phyloP scores from a whole-genome alignment of 2,113 vertebrate genomes.

The Megalops atlanticus region DNA sequence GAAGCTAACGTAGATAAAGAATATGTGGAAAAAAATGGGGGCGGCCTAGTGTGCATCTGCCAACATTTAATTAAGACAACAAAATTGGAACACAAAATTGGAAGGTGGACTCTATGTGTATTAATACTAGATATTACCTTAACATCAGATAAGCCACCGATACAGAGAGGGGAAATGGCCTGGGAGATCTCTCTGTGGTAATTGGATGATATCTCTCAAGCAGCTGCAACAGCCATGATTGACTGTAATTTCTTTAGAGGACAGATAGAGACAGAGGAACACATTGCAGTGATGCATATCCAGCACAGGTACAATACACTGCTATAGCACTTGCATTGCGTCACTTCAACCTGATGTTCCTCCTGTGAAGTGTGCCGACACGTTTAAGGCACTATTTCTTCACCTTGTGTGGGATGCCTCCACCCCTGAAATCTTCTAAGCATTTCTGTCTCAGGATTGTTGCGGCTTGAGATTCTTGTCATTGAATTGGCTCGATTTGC shows the following conservation, averaged over 20 bases:
- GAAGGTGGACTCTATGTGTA: background rate
- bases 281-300: no score
- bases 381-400: background rate
- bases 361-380: background rate
- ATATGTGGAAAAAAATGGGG: background rate
- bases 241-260: no score
- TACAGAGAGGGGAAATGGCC: background rate
- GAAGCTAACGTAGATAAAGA: background rate
- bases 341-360: no score
- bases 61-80: slow-evolving; percentile 8
- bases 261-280: no score
- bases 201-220: no score
- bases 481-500: slow-evolving; percentile 5
- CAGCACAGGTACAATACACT: no score
- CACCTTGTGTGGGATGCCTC: background rate
- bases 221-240: no score
- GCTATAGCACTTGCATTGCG: no score
- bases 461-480: background rate
- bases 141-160: background rate
- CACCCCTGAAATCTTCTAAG: background rate
- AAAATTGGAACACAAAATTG: slow-evolving; percentile 10
- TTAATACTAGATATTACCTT: slow-evolving; percentile 2
- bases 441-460: background rate
- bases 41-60: background rate
- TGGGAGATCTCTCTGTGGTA: no score